A percentile compares a stretch with the other conserved stretches of the same genome.
Conservation (phyloP, 2,888 invertebrate genomes). For the Drosophila suboccidentalis region DNA sequence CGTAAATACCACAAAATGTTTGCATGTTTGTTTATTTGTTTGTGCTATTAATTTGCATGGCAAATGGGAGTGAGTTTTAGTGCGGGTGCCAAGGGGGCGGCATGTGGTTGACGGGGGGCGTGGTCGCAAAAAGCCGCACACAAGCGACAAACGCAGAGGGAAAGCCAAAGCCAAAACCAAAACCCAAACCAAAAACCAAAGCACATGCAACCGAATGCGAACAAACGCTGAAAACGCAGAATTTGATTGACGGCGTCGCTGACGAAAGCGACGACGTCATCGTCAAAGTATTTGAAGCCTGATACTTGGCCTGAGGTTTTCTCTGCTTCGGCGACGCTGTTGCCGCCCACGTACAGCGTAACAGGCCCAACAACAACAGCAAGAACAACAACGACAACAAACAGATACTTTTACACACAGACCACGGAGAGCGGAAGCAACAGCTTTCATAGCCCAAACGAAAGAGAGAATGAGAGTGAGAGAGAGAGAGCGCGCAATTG, state of each 20-base stretch:
- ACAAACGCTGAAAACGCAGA: conserved; percentile 46
- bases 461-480: conserved; percentile 3
- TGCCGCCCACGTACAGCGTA: conserved; percentile 71
- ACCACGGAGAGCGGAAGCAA: conserved; percentile 75
- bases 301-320: conserved; percentile 72
- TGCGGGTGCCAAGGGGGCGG: conserved; percentile 16
- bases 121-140: conserved; percentile 26
- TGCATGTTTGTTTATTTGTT: conserved; percentile 70
- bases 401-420: conserved; percentile 68
- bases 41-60: conserved; percentile 74
- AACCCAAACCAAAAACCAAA: conserved; percentile 43
- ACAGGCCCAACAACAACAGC: conserved; percentile 44
- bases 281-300: conserved; percentile 72
- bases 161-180: conserved; percentile 40
- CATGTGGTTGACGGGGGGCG: conserved; percentile 6
- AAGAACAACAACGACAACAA: conserved; percentile 40
- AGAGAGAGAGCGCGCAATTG: conserved; percentile 34
- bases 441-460: conserved; percentile 56
- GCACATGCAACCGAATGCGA: conserved; percentile 66
- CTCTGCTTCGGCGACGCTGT: conserved; percentile 42
- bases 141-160: conserved; percentile 25
- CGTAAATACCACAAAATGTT: conserved; percentile 68
- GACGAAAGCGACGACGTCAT: conserved; percentile 69
- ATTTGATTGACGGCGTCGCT: conserved; percentile 71
- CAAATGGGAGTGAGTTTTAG: conserved; percentile 28